phyloP scores from a whole-genome alignment of 2,888 invertebrate genomes.

The Oeneis ivallda region DNA sequence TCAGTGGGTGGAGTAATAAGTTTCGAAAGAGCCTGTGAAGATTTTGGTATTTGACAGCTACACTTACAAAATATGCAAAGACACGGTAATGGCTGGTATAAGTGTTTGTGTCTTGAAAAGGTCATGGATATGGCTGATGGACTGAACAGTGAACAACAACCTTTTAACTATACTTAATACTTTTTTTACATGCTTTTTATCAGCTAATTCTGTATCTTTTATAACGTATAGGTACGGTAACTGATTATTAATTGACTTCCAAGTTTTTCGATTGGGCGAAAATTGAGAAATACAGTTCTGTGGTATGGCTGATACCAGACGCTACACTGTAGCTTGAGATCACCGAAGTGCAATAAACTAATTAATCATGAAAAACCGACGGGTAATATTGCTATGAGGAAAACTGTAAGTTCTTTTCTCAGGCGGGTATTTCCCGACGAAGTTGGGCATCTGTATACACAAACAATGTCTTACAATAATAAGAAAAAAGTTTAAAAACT shows the following conservation, averaged over 20 bases:
- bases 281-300: background rate
- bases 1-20: conserved; percentile 6
- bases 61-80: conserved; percentile 14
- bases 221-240: too few species aligned
- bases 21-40: conserved; percentile 23
- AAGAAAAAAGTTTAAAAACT: too few species aligned
- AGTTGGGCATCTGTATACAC: background rate
- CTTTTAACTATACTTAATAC: too few species aligned
- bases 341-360: background rate
- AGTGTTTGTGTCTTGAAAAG: conserved; percentile 7
- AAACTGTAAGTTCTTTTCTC: conserved; percentile 14
- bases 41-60: conserved; percentile 22
- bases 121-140: background rate
- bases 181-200: too few species aligned
- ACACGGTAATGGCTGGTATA: conserved; percentile 3
- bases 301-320: too few species aligned
- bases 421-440: conserved; percentile 8
- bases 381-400: background rate
- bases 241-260: too few species aligned
- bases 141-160: too few species aligned
- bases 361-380: background rate
- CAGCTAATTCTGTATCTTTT: background rate
- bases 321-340: background rate
- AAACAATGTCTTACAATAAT: background rate
- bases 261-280: background rate